Evolutionary conservation across 2,797 vertebrate genomes (phyloP).

Genomic region (Clangula hyemalis): DNA sequence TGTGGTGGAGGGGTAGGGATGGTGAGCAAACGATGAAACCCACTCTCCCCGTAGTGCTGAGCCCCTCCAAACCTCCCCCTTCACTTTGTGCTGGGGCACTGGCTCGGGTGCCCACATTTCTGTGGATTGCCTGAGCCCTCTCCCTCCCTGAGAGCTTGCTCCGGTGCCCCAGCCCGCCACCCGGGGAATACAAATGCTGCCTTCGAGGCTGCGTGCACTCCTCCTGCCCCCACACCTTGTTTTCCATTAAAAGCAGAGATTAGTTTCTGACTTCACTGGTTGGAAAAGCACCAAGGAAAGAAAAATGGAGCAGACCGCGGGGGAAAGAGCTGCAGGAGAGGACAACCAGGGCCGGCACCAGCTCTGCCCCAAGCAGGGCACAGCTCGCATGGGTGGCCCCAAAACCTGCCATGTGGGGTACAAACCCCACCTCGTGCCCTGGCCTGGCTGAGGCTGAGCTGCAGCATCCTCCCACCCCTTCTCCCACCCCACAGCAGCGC

Average conservation of each 20-base stretch:
- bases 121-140: not conserved
- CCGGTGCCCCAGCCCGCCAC: not conserved
- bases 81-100: not conserved
- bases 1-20: not conserved
- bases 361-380: not conserved
- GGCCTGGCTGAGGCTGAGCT: not conserved
- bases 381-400: no score
- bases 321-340: not conserved
- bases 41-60: not conserved
- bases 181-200: not conserved
- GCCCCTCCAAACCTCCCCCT: not conserved
- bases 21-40: not conserved
- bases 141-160: not conserved
- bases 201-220: not conserved
- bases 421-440: not conserved
- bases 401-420: not conserved
- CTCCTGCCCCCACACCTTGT: not conserved
- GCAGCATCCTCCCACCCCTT: not conserved
- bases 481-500: not conserved
- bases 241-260: constrained; percentile 12
- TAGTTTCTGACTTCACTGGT: not conserved
- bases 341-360: not conserved
- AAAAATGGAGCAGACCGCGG: not conserved
- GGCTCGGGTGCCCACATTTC: accelerated
- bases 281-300: not conserved